Evolutionary conservation across 2,113 vertebrate species (phyloP).

Genomic region (Scomber colias): DNA sequence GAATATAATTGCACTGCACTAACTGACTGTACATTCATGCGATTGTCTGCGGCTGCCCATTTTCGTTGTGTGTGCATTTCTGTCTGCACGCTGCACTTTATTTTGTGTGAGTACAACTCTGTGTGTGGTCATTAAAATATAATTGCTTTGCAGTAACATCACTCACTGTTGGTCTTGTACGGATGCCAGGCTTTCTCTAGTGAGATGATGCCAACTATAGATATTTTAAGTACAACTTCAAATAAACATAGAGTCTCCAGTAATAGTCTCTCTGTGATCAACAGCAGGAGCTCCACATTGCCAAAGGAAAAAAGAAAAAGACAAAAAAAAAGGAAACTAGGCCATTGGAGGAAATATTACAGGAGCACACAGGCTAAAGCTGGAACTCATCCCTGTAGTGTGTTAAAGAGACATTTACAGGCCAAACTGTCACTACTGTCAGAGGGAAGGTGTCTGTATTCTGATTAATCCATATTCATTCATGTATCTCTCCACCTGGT

Average conservation of each 20-base stretch:
- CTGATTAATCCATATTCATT: no score
- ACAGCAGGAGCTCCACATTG: conserved; percentile 43
- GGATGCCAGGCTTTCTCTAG: conserved; percentile 18
- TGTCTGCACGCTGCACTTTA: no score
- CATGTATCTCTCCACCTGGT: no score
- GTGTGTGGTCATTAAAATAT: conserved; percentile 42
- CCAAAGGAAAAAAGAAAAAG: conserved; percentile 4
- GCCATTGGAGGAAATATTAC: conserved; percentile 13
- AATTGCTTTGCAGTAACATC: conserved; percentile 21
- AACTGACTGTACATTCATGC: no score
- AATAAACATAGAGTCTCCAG: conserved; percentile 38
- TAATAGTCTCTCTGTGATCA: conserved; percentile 38
- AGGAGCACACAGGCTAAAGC: not conserved
- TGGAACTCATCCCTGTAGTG: not conserved
- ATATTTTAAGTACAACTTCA: conserved; percentile 56
- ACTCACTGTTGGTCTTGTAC: conserved; percentile 37
- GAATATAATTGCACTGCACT: conserved; percentile 5
- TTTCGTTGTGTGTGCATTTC: no score
- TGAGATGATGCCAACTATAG: conserved; percentile 19
- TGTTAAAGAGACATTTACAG: not conserved
- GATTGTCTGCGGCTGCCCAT: no score
- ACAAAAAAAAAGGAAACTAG: conserved; percentile 26
- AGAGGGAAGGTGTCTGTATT: not conserved
- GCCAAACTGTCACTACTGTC: not conserved
- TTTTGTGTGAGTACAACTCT: not conserved